Evolutionary conservation across 2,888 invertebrate genomes (phyloP).

Genomic region (Xestia c-nigrum): DNA sequence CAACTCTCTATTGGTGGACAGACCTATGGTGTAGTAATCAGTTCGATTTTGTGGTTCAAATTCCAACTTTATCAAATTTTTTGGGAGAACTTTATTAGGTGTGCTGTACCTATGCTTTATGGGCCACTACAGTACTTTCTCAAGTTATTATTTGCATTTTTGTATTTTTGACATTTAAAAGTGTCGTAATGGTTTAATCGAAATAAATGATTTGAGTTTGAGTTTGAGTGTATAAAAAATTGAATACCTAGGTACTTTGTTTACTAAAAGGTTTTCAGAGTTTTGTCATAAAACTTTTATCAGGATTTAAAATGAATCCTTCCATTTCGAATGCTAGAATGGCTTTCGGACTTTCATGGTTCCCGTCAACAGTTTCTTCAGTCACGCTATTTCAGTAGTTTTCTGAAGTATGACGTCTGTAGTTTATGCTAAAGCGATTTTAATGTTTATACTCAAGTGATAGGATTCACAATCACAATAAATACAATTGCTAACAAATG

Average conservation of each 20-base stretch:
- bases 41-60: background rate
- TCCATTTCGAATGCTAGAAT: background rate
- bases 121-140: too few relatives aligned
- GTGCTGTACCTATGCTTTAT: too few relatives aligned
- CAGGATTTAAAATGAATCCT: background rate
- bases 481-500: constrained; percentile 14
- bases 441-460: constrained; percentile 7
- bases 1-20: background rate
- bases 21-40: background rate
- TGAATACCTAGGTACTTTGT: background rate
- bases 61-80: background rate
- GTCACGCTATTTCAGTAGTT: constrained; percentile 52
- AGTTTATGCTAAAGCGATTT: constrained; percentile 15
- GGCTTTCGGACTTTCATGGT: constrained; percentile 20
- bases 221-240: too few relatives aligned
- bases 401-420: constrained; percentile 19
- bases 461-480: constrained; percentile 7
- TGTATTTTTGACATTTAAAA: too few relatives aligned
- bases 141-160: too few relatives aligned
- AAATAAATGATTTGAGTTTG: too few relatives aligned
- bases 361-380: constrained; percentile 28
- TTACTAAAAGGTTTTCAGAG: background rate
- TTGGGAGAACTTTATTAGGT: background rate
- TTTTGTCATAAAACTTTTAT: background rate
- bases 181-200: too few relatives aligned